Base-by-base conservation (phyloP, 2,888 invertebrate genomes). In the Pheosia tremula region DNA sequence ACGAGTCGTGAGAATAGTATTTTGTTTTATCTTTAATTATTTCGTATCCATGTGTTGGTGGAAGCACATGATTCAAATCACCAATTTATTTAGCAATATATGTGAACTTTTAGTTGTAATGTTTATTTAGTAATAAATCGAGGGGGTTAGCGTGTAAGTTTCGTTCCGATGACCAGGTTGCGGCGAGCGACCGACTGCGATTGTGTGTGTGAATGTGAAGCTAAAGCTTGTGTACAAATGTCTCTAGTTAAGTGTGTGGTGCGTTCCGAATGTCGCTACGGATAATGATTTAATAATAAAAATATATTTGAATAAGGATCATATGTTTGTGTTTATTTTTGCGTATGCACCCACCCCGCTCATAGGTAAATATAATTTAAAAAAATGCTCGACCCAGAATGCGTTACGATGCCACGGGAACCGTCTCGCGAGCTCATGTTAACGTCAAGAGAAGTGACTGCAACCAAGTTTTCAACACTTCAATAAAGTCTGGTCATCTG, bases 161-260 rank as follows among this genome's bases (percentile, higher is more conserved):
- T 58, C 41, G 24, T 75, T 75, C 57, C 68, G 72, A 69, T 80
- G 79, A 78, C 77, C 72, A 73, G 70, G 78, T 75, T 78, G 73
- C 77, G 58, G n/a, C 64, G 62, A 60, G 76, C 77, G 72, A 75
- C 69, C 62, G 66, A 53, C n/a, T 58, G 61, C 36, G 68, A 61
- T 45, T 66, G 69, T 41, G 71, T 63, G 75, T 59, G 67, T 68
- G 79, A 67, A 64, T 67, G 71, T 52, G 43, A 58, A 74, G 74
- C 74, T 74, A 61, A 67, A 75, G 71, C 78, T 80, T 75, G 74
- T 87, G 86, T 86, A 86, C 80, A 87, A 86, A 86, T 75, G 74
- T 60, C 60, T 60, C 60, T 81, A 78, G 79, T 74, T 82, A 81
- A 72, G 80, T 70, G 64, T 63, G 74, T 73, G 74, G 41, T 72